These are phyloP conservation scores for Parasteatoda tepidariorum DNA, from an alignment of 1,140 invertebrate species.

Conservation along the genomic window DNA sequence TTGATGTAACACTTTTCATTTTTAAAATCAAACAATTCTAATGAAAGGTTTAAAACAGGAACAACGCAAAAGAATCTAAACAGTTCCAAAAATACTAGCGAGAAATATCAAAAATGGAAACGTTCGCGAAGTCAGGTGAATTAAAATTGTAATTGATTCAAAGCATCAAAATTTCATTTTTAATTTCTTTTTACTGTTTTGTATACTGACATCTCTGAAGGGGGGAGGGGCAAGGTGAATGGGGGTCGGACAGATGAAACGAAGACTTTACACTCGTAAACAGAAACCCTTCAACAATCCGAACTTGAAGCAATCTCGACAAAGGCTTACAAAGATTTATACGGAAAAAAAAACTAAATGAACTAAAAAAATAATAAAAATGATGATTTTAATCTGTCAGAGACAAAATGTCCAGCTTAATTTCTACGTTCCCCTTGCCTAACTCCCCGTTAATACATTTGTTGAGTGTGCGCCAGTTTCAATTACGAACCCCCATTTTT, in stretches of 20 bases:
- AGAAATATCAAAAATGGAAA: too few species aligned
- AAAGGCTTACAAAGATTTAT: background rate
- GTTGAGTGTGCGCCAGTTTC: conserved; percentile 56
- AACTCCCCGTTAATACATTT: conserved; percentile 47
- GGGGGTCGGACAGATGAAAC: background rate
- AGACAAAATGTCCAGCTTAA: conserved; percentile 60
- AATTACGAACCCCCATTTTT: conserved; percentile 40
- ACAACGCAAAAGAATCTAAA: too few species aligned
- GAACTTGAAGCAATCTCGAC: background rate
- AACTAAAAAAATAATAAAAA: conserved; percentile 21
- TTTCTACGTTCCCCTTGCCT: conserved; percentile 37
- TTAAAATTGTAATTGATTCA: background rate
- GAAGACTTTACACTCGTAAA: conserved; percentile 11
- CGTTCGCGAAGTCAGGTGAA: background rate
- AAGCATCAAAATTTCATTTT: background rate
- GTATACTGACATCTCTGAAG: background rate
- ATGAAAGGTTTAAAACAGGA: too few species aligned
- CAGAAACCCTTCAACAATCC: background rate
- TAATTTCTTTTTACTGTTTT: background rate
- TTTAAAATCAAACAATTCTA: too few species aligned
- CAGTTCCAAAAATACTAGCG: too few species aligned
- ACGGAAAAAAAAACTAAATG: background rate
- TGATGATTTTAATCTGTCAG: conserved; percentile 60
- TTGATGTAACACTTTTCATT: too few species aligned
- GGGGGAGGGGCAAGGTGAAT: background rate